phyloP scores from a whole-genome alignment of 2,888 invertebrate species.

The Ochropacha duplaris region DNA sequence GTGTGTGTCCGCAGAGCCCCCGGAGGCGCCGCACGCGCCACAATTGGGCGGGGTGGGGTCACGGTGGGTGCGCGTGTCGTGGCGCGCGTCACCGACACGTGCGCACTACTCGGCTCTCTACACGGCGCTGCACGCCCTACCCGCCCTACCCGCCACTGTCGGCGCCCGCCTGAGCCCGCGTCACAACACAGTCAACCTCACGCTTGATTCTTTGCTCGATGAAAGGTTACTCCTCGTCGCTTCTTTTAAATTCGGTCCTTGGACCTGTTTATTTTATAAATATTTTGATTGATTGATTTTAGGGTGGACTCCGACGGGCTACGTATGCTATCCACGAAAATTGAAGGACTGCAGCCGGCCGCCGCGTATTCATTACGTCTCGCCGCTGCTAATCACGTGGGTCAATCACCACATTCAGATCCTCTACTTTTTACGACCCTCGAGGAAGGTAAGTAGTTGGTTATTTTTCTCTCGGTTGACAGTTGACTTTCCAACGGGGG shows the following conservation, averaged over 20 bases:
- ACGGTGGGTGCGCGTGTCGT: conserved; percentile 83
- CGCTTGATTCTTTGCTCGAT: conserved; percentile 32
- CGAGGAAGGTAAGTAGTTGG: conserved; percentile 85
- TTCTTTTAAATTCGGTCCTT: background rate
- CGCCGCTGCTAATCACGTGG: conserved; percentile 87
- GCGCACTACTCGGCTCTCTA: conserved; percentile 44
- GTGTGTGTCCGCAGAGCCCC: conserved; percentile 79
- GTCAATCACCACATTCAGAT: conserved; percentile 87
- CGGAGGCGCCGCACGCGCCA: conserved; percentile 84
- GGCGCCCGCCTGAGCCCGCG: conserved; percentile 34
- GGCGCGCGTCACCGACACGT: conserved; percentile 56
- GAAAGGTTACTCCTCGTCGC: conserved; percentile 26
- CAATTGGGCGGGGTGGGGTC: conserved; percentile 83
- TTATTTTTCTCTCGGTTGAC: background rate
- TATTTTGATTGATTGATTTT: conserved; percentile 7
- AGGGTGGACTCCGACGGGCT: conserved; percentile 40
- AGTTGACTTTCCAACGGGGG: too few relatives aligned
- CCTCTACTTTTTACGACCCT: conserved; percentile 86
- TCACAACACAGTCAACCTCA: conserved; percentile 44
- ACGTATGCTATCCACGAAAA: conserved; percentile 33
- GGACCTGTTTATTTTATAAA: too few relatives aligned
- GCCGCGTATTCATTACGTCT: conserved; percentile 87
- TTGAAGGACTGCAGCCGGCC: conserved; percentile 85
- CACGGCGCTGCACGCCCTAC: conserved; percentile 46
- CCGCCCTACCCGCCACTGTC: conserved; percentile 25